Evolutionary conservation across 1,140 invertebrate genomes (phyloP), one percentile per base, ranked within the genome.

Genomic region (Neodiprion virginianus): DNA sequence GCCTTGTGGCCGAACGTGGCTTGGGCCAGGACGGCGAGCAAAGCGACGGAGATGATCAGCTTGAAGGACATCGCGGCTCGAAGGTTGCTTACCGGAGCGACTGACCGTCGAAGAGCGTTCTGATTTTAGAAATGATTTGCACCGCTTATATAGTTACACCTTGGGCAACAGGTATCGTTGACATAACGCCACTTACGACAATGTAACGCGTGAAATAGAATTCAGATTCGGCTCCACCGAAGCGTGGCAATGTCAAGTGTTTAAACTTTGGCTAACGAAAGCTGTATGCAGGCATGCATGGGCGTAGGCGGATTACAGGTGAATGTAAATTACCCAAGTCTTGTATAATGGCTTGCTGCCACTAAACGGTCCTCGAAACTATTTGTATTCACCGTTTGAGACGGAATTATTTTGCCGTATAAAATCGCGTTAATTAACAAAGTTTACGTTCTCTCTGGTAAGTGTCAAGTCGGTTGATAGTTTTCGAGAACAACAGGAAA

Each of bases 1-100:
- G 83, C 83, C 85, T 76, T 76, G 89, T 88, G 0, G 89, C 88
- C 69, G 87, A 84, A 1, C 87, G 84, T 70, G 85, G 85, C 80
- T 89, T 89, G 73, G 86, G 83, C 76, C 87, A 85, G 17, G 81
- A 83, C 79, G n/a, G 53, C 53, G 4, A 61, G 11, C 53, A 61
- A 61, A 61, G 53, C 53, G n/a, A 61, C 28, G 28, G 53, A 61
- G 53, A 61, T 5, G 11, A 61, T 17, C 53, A 61, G 53, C 53
- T 61, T 61, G 53, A 61, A 4, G 53, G 53, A 61, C 53, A 61
- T 61, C 8, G 53, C 28, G 28, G 11, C n/a, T 40, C 3, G 53
- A 17, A 17, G 28, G 28, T 40, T 40, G 28, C 28, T 40, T 40
- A 40, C 28, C 28, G 28, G 28, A 40, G 28, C 5, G 28, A 61